Percentiles rank a stretch among this genome's conserved stretches.
Evolutionary conservation across 1,140 invertebrate species (phyloP).

Genomic region (Orchestia grillus): DNA sequence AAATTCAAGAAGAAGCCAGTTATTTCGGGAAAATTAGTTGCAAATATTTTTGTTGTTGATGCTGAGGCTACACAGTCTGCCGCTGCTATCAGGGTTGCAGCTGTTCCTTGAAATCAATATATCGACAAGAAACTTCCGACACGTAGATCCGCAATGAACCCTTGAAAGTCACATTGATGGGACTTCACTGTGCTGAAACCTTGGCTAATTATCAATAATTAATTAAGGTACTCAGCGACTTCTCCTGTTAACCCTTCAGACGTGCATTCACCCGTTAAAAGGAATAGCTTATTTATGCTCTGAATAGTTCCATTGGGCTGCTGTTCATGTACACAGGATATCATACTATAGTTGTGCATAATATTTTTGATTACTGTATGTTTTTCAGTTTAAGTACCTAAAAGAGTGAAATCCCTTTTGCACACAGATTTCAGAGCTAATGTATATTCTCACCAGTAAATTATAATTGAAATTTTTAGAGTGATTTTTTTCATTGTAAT

Average conservation of each 20-base stretch:
- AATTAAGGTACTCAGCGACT: neutral
- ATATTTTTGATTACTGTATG: neutral
- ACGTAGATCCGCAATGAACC: neutral
- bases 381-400: neutral
- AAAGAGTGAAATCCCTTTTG: neutral
- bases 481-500: neutral
- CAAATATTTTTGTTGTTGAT: neutral
- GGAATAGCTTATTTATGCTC: neutral
- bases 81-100: neutral
- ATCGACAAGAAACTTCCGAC: neutral
- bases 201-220: neutral
- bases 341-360: neutral
- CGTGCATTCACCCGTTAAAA: neutral
- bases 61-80: neutral
- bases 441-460: neutral
- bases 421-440: neutral
- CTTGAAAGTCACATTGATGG: slow-evolving; percentile 18
- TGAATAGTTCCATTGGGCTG: neutral
- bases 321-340: neutral
- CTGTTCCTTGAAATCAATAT: neutral
- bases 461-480: neutral
- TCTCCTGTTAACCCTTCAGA: neutral
- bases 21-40: neutral
- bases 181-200: neutral
- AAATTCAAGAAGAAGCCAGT: neutral